Base-by-base conservation (phyloP, 1,140 invertebrate species). In the Ceratina calcarata region DNA sequence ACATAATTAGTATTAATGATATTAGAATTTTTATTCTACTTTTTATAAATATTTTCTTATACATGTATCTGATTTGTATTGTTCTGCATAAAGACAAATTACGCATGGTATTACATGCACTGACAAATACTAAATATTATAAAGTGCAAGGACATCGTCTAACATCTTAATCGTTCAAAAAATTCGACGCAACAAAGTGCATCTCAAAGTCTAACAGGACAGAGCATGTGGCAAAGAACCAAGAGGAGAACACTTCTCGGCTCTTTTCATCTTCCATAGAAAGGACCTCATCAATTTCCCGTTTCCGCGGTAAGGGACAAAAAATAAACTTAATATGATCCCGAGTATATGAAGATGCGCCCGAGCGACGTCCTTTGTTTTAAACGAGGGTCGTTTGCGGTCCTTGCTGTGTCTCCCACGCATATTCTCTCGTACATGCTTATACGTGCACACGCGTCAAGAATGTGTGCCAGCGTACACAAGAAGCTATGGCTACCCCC, bases 271-370 rank as follows among this genome's bases (percentile, higher is more conserved):
- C 60, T 76, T 75, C 55, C 73, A 24, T 69, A 75, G 78, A 84
- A 83, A 83, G 82, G 79, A 87, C 83, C 77, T 87, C 83, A 87
- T 86, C 85, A 85, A 88, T 89, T 88, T 84, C 80, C 78, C 69
- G 81, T 87, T 89, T 81, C 83, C 74, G 78, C 72, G 60, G 73
- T 76, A 55, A 81, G 68, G 81, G 78, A 81, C 75, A 83, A 85
- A 89, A 88, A 88, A 86, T 85, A 88, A 89, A 88, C 77, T 86
- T 86, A 81, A 88, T 88, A 84, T 83, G 84, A 87, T 86, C 70
- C 77, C 60, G 86, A 83, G 73, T 85, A 87, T 81, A 84, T 80
- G 83, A 83, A 88, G 83, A 88, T 78, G 81, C 81, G 77, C 62
- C 74, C 68, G 67, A 65, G 72, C 68, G 70, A 66, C 80, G 83